These are phyloP conservation scores for Dolichotis patagonum DNA, from an alignment of 2,113 vertebrate genomes.

Conservation along the genomic window DNA sequence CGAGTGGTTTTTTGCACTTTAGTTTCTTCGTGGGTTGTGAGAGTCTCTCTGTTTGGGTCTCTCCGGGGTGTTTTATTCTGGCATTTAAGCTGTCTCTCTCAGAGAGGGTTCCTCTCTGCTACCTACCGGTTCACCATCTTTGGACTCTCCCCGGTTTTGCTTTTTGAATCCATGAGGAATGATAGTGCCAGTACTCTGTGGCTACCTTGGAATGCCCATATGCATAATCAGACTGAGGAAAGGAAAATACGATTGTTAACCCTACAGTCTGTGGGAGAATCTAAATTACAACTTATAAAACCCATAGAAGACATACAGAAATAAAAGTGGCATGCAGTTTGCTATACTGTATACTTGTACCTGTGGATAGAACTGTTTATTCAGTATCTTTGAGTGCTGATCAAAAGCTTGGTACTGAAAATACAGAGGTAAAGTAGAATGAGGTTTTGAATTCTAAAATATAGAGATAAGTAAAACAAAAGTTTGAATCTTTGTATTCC, in stretches of 20 bases:
- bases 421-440: conserved; percentile 1
- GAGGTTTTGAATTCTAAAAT: conserved; percentile 15
- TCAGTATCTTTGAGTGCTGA: neutral
- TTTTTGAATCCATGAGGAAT: neutral
- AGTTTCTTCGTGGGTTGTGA: too few species aligned
- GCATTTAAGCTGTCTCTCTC: too few species aligned
- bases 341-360: neutral
- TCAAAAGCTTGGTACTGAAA: neutral
- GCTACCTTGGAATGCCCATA: neutral
- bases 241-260: neutral
- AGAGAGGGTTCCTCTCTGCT: too few species aligned
- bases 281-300: neutral
- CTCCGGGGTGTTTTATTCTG: too few species aligned
- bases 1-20: too few species aligned
- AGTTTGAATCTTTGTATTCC: neutral
- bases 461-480: conserved; percentile 21
- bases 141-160: too few species aligned
- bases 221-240: neutral
- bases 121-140: too few species aligned
- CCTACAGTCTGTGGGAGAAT: neutral
- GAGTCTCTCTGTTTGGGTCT: too few species aligned
- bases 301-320: neutral
- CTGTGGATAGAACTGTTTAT: neutral
- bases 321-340: neutral
- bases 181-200: neutral